Evolutionary conservation across 2,888 invertebrate genomes (phyloP), one percentile per base, ranked within the genome.

Genomic region (Chironomus tentans): DNA sequence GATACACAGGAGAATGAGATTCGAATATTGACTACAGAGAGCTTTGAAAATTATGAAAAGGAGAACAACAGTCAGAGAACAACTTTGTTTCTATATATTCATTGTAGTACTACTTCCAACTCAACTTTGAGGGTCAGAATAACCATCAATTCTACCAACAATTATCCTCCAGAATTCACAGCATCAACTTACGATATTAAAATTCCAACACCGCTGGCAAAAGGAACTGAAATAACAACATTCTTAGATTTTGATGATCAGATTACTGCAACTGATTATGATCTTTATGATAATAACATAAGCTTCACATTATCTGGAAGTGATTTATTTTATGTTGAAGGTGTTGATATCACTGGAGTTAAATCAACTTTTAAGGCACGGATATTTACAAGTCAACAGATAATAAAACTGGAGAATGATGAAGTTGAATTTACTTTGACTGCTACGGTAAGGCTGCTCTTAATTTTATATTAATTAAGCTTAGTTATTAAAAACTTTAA

Each of bases 131-230:
- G 79, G 5, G 80, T 80, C 76, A 77, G 77, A 68, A 79, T 80
- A 77, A 78, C 78, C 6, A 61, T 81, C 0, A 78, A 79, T 15
- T 2, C 15, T 18, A 79, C 76, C 38, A 81, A 81, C 70, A 79
- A 79, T 28, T 80, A 76, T 78, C 71, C 76, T 2, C 81, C 81
- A 3, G 15, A 76, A 70, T 80, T 81, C 77, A 77, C 79, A 1
- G 22, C 80, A 65, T 18, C 77, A 2, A 4, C n/a, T 4, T 81
- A 81, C 76, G 79, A 78, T 21, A 68, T 80, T 28, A 24, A 77
- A 12, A 69, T 81, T 68, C 80, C 80, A 15, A 79, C 80, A 46
- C 81, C 81, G 61, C 78, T 81, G 47, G 80, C 79, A 71, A 78
- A 77, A 46, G 79, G 79, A 15, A 79, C 79, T 15, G 80, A 80